Evolutionary conservation across 1,140 invertebrate species (phyloP), one percentile per base, ranked within the genome.

Genomic region (Lordiphosa stackelbergi): DNA sequence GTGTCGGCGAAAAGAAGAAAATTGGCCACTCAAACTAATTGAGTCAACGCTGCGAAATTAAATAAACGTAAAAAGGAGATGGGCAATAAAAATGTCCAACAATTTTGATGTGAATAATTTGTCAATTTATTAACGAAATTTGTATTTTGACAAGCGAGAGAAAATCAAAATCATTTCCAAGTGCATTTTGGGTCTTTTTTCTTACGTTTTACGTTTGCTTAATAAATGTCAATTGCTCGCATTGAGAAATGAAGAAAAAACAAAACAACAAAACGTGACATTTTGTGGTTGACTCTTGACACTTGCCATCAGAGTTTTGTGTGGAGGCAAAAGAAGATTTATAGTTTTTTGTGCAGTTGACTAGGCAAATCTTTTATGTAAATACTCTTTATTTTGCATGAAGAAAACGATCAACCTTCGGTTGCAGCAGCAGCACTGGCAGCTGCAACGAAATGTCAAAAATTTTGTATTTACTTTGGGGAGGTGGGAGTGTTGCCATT

Each of bases 271-370:
- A 81, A 81, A 81, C 77, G 77, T 81, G 77, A 84, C 77, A 81
- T 81, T 81, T 81, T 70, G 64, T 58, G 75, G 78, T 72, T 81
- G 77, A 81, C 77, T 84, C 62, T 81, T 81, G 78, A 81, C 77
- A 81, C 78, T 84, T 81, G 77, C 69, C 58, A 81, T 75, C 78
- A 83, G 48, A 36, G 19, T 74, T 73, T 79, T 73, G 42, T 68
- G 73, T 53, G 45, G 47, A 28, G 46, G 28, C 63, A 66, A 70
- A 60, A 54, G 51, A 55, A 79, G 75, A 79, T 71, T 81, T 81
- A 81, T 79, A 55, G 52, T 53, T 53, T 52, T 66, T 66, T 56
- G 53, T 57, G 52, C 19, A 53, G 69, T 52, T 66, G 74, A 57
- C 51, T 71, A 59, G 52, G 52, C 60, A 57, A 45, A 73, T 79